A percentile compares a stretch with the other conserved stretches of the same genome.
Conservation (phyloP, 2,113 vertebrate species). For the Laticauda colubrina region DNA sequence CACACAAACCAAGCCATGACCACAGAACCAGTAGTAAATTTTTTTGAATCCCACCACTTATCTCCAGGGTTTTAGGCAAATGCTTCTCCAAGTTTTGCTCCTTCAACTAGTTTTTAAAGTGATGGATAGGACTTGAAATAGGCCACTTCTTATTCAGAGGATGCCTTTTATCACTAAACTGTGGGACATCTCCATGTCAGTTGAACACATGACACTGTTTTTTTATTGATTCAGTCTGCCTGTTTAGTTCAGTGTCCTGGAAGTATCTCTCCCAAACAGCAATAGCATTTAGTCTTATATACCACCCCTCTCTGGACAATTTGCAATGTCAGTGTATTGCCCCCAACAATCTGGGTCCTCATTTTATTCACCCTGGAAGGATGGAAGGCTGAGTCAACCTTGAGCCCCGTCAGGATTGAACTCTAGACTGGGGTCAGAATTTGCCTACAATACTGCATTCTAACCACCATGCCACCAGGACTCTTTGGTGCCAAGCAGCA, state of each 20-base stretch:
- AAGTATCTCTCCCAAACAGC: background rate
- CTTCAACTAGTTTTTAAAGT: background rate
- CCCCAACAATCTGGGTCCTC: background rate
- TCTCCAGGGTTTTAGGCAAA: background rate
- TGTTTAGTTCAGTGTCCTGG: background rate
- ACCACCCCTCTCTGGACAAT: background rate
- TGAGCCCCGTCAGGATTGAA: background rate
- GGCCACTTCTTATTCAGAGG: background rate
- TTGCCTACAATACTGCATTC: background rate
- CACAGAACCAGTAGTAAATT: too few species aligned
- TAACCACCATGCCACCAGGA: background rate
- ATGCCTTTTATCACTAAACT: background rate
- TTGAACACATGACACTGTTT: background rate
- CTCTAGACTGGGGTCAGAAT: background rate
- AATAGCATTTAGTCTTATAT: background rate
- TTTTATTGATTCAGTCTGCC: background rate
- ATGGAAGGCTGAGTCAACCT: background rate
- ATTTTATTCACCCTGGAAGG: background rate
- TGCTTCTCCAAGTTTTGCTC: background rate
- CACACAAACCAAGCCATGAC: too few species aligned
- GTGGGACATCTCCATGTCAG: background rate
- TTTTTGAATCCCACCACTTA: too few species aligned
- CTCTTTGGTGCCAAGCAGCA: background rate
- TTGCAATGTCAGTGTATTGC: background rate
- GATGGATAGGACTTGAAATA: background rate